These are phyloP conservation scores for Indicator indicator DNA, from an alignment of 2,113 vertebrate genomes.

Conservation along the genomic window DNA sequence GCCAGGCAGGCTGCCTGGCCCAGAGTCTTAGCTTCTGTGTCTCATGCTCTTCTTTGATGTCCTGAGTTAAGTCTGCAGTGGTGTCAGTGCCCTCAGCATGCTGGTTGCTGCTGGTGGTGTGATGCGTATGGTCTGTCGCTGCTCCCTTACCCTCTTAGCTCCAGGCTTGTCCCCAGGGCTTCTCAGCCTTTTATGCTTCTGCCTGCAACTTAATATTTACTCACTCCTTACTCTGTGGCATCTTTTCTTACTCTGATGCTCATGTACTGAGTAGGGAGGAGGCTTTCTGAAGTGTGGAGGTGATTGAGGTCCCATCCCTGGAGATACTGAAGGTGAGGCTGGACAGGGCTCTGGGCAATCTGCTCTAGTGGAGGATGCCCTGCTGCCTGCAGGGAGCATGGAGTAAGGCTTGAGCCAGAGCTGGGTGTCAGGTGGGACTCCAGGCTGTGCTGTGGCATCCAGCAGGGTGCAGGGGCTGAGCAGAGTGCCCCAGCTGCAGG, in stretches of 20 bases:
- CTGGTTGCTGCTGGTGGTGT: background rate
- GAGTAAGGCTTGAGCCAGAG: background rate
- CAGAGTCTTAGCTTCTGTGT: background rate
- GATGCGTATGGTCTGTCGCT: background rate
- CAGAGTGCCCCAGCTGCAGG: background rate
- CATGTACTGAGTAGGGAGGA: background rate
- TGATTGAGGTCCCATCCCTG: too few species aligned
- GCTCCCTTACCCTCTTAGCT: background rate
- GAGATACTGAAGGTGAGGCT: too few species aligned
- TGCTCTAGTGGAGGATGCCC: too few species aligned
- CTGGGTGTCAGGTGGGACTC: background rate
- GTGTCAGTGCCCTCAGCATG: background rate
- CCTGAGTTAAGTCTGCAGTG: background rate
- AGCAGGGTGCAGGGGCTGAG: background rate
- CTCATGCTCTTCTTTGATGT: background rate
- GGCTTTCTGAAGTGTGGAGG: background rate
- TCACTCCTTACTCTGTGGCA: conserved; percentile 35
- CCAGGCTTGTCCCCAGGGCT: conserved; percentile 6
- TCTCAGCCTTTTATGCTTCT: background rate
- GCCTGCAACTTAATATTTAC: background rate
- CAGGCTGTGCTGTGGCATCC: background rate
- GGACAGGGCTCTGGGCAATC: too few species aligned
- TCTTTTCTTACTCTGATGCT: background rate
- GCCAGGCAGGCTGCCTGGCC: background rate
- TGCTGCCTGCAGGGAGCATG: too few species aligned